Conservation (phyloP, 2,113 vertebrate genomes). For the Notarius lentiginosus region DNA sequence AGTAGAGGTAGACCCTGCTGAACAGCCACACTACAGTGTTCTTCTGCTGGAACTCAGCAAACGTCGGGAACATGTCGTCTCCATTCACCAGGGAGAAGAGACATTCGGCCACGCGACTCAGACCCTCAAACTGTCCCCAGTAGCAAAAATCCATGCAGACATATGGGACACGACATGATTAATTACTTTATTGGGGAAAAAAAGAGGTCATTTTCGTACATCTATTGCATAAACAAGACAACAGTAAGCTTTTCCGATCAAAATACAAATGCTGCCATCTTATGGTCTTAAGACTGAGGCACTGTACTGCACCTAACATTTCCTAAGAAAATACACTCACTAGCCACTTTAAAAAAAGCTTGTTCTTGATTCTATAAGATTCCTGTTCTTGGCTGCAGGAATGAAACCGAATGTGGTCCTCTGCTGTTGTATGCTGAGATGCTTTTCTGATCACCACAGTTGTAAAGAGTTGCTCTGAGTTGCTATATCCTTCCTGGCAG, state of each 20-base stretch:
- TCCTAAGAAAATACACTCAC: neutral
- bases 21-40: conserved; percentile 91
- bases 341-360: no score
- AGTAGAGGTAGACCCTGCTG: conserved; percentile 90
- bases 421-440: no score
- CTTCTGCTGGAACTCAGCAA: conserved; percentile 90
- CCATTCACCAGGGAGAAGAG: conserved; percentile 95
- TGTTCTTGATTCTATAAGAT: no score
- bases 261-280: conserved; percentile 57
- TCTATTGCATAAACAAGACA: neutral
- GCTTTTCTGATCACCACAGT: no score
- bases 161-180: neutral
- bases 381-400: no score
- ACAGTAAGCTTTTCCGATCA: neutral
- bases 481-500: no score
- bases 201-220: neutral
- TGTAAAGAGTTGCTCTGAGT: no score
- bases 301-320: neutral
- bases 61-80: conserved; percentile 99
- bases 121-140: conserved; percentile 83
- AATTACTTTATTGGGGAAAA: neutral
- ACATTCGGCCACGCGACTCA: conserved; percentile 91
- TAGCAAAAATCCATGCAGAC: neutral
- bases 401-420: no score
- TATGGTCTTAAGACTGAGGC: conserved; percentile 42